phyloP scores from a whole-genome alignment of 1,140 invertebrate genomes.

The Amyelois transitella region DNA sequence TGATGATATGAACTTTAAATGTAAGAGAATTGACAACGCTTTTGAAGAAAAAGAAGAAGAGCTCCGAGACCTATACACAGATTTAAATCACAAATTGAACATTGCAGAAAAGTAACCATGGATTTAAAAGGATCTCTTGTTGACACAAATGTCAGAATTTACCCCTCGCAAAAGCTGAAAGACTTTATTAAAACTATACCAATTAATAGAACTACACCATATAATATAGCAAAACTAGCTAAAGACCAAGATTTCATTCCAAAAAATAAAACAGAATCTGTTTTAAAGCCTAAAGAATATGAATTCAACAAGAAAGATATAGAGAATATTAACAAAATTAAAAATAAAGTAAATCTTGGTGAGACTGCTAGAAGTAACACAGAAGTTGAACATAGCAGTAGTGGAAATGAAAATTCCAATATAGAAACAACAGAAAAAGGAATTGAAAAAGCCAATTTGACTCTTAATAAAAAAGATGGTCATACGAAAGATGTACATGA shows the following conservation, averaged over 20 bases:
- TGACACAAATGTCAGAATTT: conserved; percentile 76
- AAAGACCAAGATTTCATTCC: conserved; percentile 22
- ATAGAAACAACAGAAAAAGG: background rate
- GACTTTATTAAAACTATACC: conserved; percentile 67
- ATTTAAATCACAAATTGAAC: conserved; percentile 83
- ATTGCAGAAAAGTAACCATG: conserved; percentile 74
- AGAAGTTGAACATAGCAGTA: conserved; percentile 7
- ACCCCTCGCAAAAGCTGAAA: conserved; percentile 72
- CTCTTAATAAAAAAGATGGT: conserved; percentile 5
- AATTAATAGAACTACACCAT: conserved; percentile 39
- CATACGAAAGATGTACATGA: conserved; percentile 7
- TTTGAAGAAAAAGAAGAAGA: conserved; percentile 87
- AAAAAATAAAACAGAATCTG: conserved; percentile 3
- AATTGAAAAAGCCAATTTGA: background rate
- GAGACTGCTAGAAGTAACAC: conserved; percentile 3
- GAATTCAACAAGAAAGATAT: conserved; percentile 38
- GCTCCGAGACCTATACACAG: conserved; percentile 82
- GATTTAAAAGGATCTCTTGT: conserved; percentile 73
- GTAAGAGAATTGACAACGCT: conserved; percentile 82
- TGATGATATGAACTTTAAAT: conserved; percentile 84
- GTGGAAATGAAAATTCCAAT: background rate
- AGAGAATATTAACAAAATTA: conserved; percentile 40
- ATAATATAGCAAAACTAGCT: conserved; percentile 50
- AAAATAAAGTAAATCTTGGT: conserved; percentile 7
- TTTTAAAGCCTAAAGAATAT: conserved; percentile 14